phyloP scores from a whole-genome alignment of 2,113 vertebrate genomes.

The Mustela lutreola region DNA sequence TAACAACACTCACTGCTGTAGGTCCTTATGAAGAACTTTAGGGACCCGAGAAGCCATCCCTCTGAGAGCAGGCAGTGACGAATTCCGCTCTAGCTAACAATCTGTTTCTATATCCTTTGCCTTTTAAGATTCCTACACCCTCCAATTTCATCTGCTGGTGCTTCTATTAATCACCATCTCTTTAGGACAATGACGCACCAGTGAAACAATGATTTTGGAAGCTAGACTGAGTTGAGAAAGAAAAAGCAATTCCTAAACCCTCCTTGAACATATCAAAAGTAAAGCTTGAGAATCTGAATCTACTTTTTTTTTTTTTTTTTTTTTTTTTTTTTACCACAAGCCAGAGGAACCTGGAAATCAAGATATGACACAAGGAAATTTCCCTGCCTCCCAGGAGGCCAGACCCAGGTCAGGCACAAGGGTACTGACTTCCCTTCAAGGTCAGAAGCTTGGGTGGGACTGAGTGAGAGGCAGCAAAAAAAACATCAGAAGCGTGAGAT shows the following conservation, averaged over 20 bases:
- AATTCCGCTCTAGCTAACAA: neutral
- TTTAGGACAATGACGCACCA: neutral
- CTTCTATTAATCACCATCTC: conserved; percentile 29
- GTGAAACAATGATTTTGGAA: conserved; percentile 45
- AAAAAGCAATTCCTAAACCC: conserved; percentile 21
- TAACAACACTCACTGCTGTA: neutral
- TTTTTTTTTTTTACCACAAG: neutral
- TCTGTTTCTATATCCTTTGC: conserved; percentile 31
- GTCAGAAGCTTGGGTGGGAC: neutral
- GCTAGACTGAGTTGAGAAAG: neutral
- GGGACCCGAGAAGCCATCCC: neutral
- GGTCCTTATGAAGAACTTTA: neutral
- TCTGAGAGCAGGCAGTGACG: neutral
- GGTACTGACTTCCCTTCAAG: neutral
- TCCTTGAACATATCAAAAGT: neutral
- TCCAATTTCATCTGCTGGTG: neutral
- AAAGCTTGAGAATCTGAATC: neutral
- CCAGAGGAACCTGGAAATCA: neutral
- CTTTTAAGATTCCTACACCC: conserved; percentile 42
- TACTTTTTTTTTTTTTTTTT: neutral
- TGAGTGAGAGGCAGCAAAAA: neutral
- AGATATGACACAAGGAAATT: neutral
- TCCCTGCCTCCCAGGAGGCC: neutral
- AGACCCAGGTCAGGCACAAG: neutral
- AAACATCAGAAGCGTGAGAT: neutral